Evolutionary conservation across 2,888 invertebrate species (phyloP), one percentile per base, ranked within the genome.

Genomic region (Conomelus anceps): DNA sequence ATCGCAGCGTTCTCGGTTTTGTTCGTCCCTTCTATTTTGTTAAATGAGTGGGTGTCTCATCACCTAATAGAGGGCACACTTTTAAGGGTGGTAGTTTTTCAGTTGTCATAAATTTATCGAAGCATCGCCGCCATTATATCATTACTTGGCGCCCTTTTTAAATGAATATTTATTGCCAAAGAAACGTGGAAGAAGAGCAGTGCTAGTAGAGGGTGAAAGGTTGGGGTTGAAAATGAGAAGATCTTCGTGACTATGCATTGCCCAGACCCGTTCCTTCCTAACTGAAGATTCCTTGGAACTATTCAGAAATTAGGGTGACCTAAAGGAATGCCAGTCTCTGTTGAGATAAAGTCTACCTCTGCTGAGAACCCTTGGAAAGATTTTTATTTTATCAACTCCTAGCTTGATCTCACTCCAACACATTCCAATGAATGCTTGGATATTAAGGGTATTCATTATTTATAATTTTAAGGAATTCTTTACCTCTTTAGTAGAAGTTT

Each of bases 61-160:
- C 63, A 63, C n/a, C 63, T 63, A 63, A 63, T 63, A 63, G 63
- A 63, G 63, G 63, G 63, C 63, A 63, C 63, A 63, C 63, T 63
- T 63, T 63, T 63, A n/a, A 13, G 63, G 63, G 63, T n/a, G 63
- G 63, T 63, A 63, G 63, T 63, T 63, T 63, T 63, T 63, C 63
- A 63, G 63, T 63, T 63, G 63, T 63, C 63, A 63, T 63, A 63
- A 63, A 63, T 63, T 63, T n/a, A 63, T 63, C 63, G 63, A 63
- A 63, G 63, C 63, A n/a, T 63, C 63, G 63, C 63, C 63, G n/a
- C 63, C 63, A 63, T 63, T 63, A 63, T 63, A 63, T 63, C 63
- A 63, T 86, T 86, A 86, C 86, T 86, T 86, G 29, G 86, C 86
- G 86, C 24, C 86, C 29, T 86, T 63, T n/a, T 85, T 86, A 26